Evolutionary conservation across 2,888 invertebrate species (phyloP), one percentile per base, ranked within the genome.

Genomic region (Iselma pallidipennis): DNA sequence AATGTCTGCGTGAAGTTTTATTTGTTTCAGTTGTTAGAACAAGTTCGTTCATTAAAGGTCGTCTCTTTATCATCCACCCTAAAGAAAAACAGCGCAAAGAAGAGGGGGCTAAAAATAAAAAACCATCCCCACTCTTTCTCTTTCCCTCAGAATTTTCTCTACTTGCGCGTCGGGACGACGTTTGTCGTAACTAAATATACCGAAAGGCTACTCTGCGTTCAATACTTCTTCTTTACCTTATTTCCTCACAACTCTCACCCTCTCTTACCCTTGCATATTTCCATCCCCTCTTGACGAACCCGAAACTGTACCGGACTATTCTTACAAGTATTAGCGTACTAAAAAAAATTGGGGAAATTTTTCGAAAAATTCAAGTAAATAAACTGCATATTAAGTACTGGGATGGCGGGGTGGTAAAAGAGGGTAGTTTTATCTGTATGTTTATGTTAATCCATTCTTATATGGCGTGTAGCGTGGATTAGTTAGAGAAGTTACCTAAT

Each of bases 191-290:
- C 63, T 59, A 63, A 62, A 62, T 64, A 66, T 71, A 69, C 68
- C 63, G 59, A 73, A 74, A 73, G 75, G 74, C 73, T 73, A 75
- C 74, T 74, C 70, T 75, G 71, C 76, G 76, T 77, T 78, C 78
- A 77, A 78, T 78, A 77, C 78, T 77, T 77, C 74, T 74, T 72
- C 74, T 74, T 76, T 73, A 74, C 75, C 74, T 76, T 75, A 74
- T 76, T 74, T 76, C 70, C 73, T 71, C 72, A 69, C 71, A 63
- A 66, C 66, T 59, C 66, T 59, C 70, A 59, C 57, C 50, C 29
- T n/a, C 31, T 14, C 4, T 37, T 63, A 56, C 61, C 64, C 59
- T 66, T 65, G 63, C 59, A 64, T 69, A 57, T 59, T 71, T 7
- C 68, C 60, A 69, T 67, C 68, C 69, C 68, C 69, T 55, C 67